Percentiles rank a stretch among this genome's conserved stretches.
Conservation (phyloP, 2,797 vertebrate genomes). For the Parotocinclus haroldoi region DNA sequence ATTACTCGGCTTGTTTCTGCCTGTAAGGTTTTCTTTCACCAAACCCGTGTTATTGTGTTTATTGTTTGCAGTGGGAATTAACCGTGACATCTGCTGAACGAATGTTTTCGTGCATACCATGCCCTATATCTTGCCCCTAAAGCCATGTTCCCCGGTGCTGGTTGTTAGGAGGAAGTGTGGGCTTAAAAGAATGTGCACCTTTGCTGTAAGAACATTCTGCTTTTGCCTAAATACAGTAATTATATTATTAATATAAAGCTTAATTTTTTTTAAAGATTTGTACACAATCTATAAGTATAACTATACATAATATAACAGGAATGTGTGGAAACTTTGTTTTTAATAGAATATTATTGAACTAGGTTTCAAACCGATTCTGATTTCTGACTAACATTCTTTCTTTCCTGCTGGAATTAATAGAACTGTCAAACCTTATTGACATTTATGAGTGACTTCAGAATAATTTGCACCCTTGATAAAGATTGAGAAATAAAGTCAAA, state of each 20-base stretch:
- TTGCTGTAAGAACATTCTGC: constrained; percentile 48
- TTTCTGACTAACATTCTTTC: no score
- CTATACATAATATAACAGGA: constrained; percentile 32
- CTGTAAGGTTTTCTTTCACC: background rate
- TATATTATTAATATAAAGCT: constrained; percentile 53
- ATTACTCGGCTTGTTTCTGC: background rate
- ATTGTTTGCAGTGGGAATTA: constrained; percentile 3
- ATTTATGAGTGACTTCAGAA: no score
- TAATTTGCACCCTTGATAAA: no score
- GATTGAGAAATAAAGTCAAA: no score
- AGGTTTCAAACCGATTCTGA: constrained; percentile 18
- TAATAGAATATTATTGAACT: constrained; percentile 38
- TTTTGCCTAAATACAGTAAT: constrained; percentile 37
- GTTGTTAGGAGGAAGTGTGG: constrained; percentile 1
- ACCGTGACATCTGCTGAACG: background rate
- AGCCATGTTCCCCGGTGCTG: constrained; percentile 15
- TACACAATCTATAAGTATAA: constrained; percentile 56
- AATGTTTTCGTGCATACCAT: background rate
- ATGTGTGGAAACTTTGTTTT: constrained; percentile 27
- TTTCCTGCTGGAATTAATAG: no score
- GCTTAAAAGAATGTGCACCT: constrained; percentile 27
- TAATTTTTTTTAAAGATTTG: constrained; percentile 37
- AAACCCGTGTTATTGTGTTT: background rate
- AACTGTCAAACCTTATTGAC: no score
- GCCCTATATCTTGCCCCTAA: background rate